Evolutionary conservation across 1,140 invertebrate species (phyloP), one percentile per base, ranked within the genome.

Genomic region (Cotesia vestalis): DNA sequence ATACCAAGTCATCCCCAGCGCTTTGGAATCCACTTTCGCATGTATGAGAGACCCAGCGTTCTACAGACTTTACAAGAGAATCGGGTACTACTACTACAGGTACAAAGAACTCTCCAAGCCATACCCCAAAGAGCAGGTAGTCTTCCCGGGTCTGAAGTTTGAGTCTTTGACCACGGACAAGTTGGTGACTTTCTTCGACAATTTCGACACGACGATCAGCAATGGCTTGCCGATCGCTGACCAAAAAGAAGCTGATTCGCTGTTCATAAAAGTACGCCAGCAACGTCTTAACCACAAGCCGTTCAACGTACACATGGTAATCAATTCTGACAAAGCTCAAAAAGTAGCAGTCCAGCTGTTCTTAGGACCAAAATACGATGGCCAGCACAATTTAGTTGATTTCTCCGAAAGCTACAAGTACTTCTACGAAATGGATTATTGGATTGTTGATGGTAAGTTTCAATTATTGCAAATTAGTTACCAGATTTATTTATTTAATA

Each of bases 11-110:
- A 73, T 86, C 14, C 89, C 90, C 2, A 82, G 82, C 12, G 86
- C 84, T 36, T 80, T 91, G 34, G 88, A 90, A 77, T 85, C 88
- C 69, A 89, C 86, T 77, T 81, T 87, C 64, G 91, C 91, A n/a
- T 88, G 90, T 2, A 75, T 92, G 52, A 89, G 92, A 40, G 91
- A 93, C 75, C 91, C 91, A 4, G 85, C 88, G 3, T 92, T 92
- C 87, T 93, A 89, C 77, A 87, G 90, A 69, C 82, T 92, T 4
- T 90, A 89, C 83, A 90, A 90, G 77, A 89, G 87, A 57, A 89
- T 92, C 73, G 73, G 91, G 3, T 78, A 84, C 53, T 89, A 89
- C 73, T 89, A 90, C 75, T 77, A 88, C 66, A 84, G 87, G 78
- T 82, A 87, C 83, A 91, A 90, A 60, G 77, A 88, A 6, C 85